A percentile compares a stretch with the other conserved stretches of the same genome.
Evolutionary conservation across 2,888 invertebrate genomes (phyloP).

Genomic region (Dryomyza anilis): DNA sequence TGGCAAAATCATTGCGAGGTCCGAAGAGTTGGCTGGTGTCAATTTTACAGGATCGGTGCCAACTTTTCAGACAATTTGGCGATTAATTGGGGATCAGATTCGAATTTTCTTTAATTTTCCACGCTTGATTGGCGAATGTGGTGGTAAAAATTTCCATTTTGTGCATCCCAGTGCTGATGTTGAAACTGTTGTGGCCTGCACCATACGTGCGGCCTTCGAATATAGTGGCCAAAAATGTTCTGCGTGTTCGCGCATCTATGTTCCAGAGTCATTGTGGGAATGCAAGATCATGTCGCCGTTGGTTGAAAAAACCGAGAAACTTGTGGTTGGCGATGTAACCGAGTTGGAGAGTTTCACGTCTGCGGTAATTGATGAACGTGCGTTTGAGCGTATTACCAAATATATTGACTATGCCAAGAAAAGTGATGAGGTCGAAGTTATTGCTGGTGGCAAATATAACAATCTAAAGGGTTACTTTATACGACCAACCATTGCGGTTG

Average conservation of each 20-base stretch:
- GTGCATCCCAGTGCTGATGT: slow-evolving; percentile 89
- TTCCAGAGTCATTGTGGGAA: slow-evolving; percentile 84
- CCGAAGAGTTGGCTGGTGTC: slow-evolving; percentile 84
- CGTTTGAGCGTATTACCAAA: slow-evolving; percentile 81
- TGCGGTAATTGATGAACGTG: slow-evolving; percentile 94
- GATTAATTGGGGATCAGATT: slow-evolving; percentile 85
- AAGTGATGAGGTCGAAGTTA: slow-evolving; percentile 62
- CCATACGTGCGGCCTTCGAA: slow-evolving; percentile 92
- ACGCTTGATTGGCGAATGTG: slow-evolving; percentile 91
- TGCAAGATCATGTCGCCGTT: slow-evolving; percentile 65
- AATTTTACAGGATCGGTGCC: slow-evolving; percentile 97
- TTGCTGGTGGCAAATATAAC: slow-evolving; percentile 88
- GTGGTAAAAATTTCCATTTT: slow-evolving; percentile 98
- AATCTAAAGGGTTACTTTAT: slow-evolving; percentile 86
- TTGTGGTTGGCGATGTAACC: slow-evolving; percentile 84
- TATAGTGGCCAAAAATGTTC: slow-evolving; percentile 98
- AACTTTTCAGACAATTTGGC: slow-evolving; percentile 91
- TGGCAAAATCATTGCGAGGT: slow-evolving; percentile 81
- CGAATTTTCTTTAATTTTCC: slow-evolving; percentile 85
- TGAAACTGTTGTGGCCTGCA: slow-evolving; percentile 76
- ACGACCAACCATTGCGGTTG: slow-evolving; percentile 88
- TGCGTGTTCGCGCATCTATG: slow-evolving; percentile 93
- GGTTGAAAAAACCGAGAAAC: slow-evolving; percentile 67
- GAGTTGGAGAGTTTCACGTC: slow-evolving; percentile 82
- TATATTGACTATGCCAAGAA: slow-evolving; percentile 85